A percentile compares a stretch with the other conserved stretches of the same genome.
These are phyloP conservation scores for Ascaphus truei DNA, from an alignment of 2,113 vertebrate genomes.

Conservation along the genomic window DNA sequence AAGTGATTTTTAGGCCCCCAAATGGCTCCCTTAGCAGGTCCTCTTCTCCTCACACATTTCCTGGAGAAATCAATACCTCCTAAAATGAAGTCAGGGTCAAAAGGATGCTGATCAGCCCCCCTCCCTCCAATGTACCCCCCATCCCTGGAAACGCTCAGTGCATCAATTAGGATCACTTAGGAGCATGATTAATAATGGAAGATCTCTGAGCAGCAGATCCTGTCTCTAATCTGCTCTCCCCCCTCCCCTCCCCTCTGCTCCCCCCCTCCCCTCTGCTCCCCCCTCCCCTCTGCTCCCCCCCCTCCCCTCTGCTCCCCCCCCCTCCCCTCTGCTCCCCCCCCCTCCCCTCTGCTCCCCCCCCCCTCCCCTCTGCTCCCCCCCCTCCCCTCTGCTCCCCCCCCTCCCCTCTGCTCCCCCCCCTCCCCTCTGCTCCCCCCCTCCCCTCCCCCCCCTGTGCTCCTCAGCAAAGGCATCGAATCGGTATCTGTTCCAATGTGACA, in stretches of 20 bases:
- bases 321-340: not conserved
- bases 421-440: too few species aligned
- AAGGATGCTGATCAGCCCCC: conserved; percentile 14
- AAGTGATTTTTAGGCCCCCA: conserved; percentile 76
- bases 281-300: not conserved
- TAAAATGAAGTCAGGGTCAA: conserved; percentile 57
- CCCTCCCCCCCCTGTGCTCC: too few species aligned
- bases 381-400: too few species aligned
- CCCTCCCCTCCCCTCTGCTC: not conserved
- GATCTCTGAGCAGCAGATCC: conserved; percentile 29
- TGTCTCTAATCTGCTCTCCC: conserved; percentile 3
- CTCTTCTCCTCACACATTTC: conserved; percentile 70
- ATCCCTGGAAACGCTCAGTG: conserved; percentile 18
- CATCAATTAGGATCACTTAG: conserved; percentile 39
- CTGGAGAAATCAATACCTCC: conserved; percentile 73
- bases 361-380: too few species aligned
- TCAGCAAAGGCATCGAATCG: too few species aligned
- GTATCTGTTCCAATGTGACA: too few species aligned
- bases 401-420: too few species aligned
- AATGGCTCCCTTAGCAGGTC: conserved; percentile 73
- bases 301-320: not conserved
- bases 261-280: not conserved
- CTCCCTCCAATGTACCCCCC: not conserved
- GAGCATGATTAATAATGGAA: conserved; percentile 42
- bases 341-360: too few species aligned